phyloP scores from a whole-genome alignment of 1,140 invertebrate genomes.

The Drosophila mauritiana region DNA sequence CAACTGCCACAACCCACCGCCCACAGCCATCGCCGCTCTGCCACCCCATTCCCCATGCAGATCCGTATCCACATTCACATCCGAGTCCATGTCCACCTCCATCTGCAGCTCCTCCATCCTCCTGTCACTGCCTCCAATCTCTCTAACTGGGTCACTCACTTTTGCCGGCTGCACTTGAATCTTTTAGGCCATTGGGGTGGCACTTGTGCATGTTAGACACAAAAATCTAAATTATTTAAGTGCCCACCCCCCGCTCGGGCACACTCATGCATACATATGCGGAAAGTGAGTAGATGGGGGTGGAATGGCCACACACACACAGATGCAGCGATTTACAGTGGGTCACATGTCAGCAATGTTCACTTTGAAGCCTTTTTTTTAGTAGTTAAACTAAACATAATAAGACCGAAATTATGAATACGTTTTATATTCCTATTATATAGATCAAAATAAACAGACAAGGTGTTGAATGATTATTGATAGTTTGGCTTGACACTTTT shows the following conservation, averaged over 20 bases:
- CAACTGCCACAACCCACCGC: background rate
- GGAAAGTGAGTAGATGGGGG: background rate
- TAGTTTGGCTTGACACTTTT: no score
- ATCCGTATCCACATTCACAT: background rate
- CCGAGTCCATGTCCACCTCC: background rate
- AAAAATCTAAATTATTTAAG: constrained; percentile 84
- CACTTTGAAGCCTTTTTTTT: background rate
- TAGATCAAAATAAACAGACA: no score
- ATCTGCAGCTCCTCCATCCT: background rate
- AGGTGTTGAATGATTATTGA: no score
- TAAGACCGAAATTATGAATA: no score
- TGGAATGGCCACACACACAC: constrained; percentile 34
- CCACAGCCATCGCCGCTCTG: background rate
- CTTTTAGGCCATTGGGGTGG: constrained; percentile 76
- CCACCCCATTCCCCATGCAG: no score
- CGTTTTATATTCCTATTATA: no score
- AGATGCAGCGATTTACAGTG: constrained; percentile 30
- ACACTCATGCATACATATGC: constrained; percentile 13
- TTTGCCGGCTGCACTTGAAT: constrained; percentile 78
- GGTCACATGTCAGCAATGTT: background rate
- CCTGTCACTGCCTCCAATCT: constrained; percentile 27
- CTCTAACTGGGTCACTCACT: constrained; percentile 76
- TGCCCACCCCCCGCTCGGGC: constrained; percentile 43
- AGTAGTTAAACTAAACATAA: no score
- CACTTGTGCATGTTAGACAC: constrained; percentile 82